These are phyloP conservation scores for Lasioglossum zephyrum DNA, from an alignment of 2,888 invertebrate species.

Conservation along the genomic window DNA sequence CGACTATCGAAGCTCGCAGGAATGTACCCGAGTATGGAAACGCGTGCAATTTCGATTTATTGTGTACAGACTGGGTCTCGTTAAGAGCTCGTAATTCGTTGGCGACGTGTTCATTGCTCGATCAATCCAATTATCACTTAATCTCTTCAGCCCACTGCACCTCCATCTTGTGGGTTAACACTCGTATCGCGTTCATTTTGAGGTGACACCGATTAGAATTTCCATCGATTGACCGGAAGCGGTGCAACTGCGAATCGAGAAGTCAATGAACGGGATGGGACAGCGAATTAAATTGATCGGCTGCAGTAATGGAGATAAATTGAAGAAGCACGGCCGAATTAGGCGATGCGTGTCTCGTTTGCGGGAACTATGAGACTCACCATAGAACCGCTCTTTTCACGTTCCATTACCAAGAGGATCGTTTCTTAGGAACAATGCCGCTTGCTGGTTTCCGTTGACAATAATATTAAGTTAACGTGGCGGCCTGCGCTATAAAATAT, in stretches of 20 bases:
- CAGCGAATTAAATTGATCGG: conserved; percentile 65
- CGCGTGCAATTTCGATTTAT: not conserved
- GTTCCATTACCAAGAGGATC: not conserved
- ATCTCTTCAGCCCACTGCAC: not conserved
- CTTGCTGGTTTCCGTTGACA: too few relatives aligned
- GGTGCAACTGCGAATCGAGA: conserved; percentile 47
- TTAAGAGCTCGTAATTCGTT: not conserved
- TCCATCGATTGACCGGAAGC: conserved; percentile 18
- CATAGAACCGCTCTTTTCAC: conserved; percentile 4
- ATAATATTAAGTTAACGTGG: too few relatives aligned
- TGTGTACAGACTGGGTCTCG: not conserved
- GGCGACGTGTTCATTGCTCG: not conserved
- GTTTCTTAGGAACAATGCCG: not conserved
- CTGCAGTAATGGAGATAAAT: conserved; percentile 62
- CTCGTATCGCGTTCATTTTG: too few relatives aligned
- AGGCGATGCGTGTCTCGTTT: conserved; percentile 50
- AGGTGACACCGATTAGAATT: too few relatives aligned
- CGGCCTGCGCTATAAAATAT: too few relatives aligned
- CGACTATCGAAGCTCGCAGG: not conserved
- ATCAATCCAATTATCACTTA: not conserved
- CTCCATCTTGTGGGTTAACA: too few relatives aligned
- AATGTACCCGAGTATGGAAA: not conserved
- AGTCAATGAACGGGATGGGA: conserved; percentile 59
- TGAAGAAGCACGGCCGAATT: conserved; percentile 53
- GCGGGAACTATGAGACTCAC: conserved; percentile 23